Evolutionary conservation across 2,797 vertebrate species (phyloP), one percentile per base, ranked within the genome.

Genomic region (Sebastes trivittatus): DNA sequence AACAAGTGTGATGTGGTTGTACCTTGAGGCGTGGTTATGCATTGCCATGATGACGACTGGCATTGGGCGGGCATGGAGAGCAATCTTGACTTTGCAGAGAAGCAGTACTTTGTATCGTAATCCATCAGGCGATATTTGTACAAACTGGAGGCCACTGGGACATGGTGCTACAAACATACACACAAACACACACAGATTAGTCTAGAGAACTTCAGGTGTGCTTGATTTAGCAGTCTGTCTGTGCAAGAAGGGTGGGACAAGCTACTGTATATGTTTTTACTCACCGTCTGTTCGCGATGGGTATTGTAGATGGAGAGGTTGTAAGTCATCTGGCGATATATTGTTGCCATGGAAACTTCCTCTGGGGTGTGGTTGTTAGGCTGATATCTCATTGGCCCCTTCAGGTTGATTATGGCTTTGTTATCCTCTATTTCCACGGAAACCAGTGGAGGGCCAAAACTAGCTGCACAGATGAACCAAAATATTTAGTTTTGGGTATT

Each of bases 341-440:
- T 20, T 1, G 67, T 66, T 14, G 63, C 83, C 89, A 96, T 93
- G 13, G 93, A 83, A 34, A 87, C 38, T 0, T 25, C 66, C 22
- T 80, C 65, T 23, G 83, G 73, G 11, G 80, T 91, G 4, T 60
- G 64, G 62, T 85, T 89, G 8, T 86, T 71, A 1, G 70, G 85
- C 13, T 73, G 91, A 87, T 94, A 92, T 58, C 87, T 93, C 90
- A 93, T 93, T 11, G 96, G 96, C 36, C 94, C 95, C 13, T 38
- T 90, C 27, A 96, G 42, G 49, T 25, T 78, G 65, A 96, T 29
- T 11, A 84, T 38, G 6, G 93, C 87, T 6, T 46, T 87, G 65
- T 88, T 91, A 23, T 87, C 85, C 14, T 88, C 56, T 10, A 89
- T 20, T 4, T 76, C 85, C 69, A 96, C 61, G 10, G 90, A 84